Percentiles rank a stretch among this genome's conserved stretches.
These are phyloP conservation scores for Brienomyrus longianalis DNA, from an alignment of 2,113 vertebrate species.

Conservation along the genomic window DNA sequence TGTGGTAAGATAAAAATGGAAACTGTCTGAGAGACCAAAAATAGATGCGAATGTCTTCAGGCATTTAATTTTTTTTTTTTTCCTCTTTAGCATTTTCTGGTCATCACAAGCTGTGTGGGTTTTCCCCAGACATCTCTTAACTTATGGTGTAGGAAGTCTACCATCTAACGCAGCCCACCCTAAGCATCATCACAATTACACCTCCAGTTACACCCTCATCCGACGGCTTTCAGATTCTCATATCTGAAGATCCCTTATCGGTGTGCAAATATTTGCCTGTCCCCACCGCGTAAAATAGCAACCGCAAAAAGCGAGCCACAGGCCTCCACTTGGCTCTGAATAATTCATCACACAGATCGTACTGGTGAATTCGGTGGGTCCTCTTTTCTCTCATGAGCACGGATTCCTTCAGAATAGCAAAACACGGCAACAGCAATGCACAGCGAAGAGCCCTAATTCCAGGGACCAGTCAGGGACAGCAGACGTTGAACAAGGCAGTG, in stretches of 20 bases:
- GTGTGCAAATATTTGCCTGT: neutral
- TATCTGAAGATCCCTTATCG: neutral
- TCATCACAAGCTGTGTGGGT: neutral
- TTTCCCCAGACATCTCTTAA: neutral
- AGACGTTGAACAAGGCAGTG: neutral
- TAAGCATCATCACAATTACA: neutral
- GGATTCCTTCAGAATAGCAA: conserved; percentile 8
- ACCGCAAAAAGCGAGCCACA: neutral
- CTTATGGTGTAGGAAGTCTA: neutral
- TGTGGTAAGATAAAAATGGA: neutral
- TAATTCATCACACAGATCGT: neutral
- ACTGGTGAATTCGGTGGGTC: neutral
- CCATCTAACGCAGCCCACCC: neutral
- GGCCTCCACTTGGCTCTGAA: neutral
- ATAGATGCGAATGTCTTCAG: neutral
- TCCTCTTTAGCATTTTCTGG: neutral
- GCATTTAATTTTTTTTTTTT: neutral
- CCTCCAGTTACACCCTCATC: neutral
- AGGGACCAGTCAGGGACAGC: neutral
- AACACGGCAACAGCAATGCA: neutral
- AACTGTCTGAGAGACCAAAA: neutral
- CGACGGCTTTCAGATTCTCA: neutral
- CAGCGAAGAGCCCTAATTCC: neutral
- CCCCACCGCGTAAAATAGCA: neutral
- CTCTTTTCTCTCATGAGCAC: neutral